phyloP scores from a whole-genome alignment of 2,113 vertebrate genomes.

The Platysternon megacephalum region DNA sequence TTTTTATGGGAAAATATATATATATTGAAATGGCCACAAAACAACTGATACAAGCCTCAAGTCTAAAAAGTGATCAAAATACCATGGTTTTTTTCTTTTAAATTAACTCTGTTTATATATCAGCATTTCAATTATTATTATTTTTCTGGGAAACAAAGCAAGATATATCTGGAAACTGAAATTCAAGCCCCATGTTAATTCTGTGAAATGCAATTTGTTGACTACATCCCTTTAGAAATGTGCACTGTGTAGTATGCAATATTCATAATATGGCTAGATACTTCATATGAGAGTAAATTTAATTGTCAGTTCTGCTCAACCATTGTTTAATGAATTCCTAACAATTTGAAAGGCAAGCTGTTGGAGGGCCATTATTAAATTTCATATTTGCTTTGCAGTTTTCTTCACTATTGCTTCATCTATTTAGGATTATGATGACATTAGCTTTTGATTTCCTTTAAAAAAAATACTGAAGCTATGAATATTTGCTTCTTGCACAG shows the following conservation, averaged over 20 bases:
- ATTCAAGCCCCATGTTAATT: slow-evolving; percentile 73
- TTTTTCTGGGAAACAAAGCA: slow-evolving; percentile 61
- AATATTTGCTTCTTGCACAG: slow-evolving; percentile 35
- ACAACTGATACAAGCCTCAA: not conserved
- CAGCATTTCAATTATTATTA: slow-evolving; percentile 57
- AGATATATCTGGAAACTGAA: slow-evolving; percentile 60
- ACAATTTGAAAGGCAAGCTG: slow-evolving; percentile 71
- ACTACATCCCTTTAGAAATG: slow-evolving; percentile 68
- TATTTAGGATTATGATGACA: slow-evolving; percentile 67
- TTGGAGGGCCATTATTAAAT: slow-evolving; percentile 73
- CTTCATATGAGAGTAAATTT: slow-evolving; percentile 76
- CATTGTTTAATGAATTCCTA: slow-evolving; percentile 81
- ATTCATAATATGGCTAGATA: slow-evolving; percentile 77
- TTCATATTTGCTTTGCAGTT: slow-evolving; percentile 73
- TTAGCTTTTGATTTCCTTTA: slow-evolving; percentile 66
- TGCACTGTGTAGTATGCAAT: slow-evolving; percentile 64
- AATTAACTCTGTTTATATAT: slow-evolving; percentile 52
- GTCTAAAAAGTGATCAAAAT: not conserved
- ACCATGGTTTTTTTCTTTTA: not conserved
- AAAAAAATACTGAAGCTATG: slow-evolving; percentile 22
- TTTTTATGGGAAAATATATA: not conserved
- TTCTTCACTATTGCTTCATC: slow-evolving; percentile 65
- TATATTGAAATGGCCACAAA: not conserved
- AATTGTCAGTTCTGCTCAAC: slow-evolving; percentile 74
- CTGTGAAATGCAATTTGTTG: slow-evolving; percentile 74